These are phyloP conservation scores for Pseudococcus longispinus DNA, from an alignment of 2,888 invertebrate species.

Conservation along the genomic window DNA sequence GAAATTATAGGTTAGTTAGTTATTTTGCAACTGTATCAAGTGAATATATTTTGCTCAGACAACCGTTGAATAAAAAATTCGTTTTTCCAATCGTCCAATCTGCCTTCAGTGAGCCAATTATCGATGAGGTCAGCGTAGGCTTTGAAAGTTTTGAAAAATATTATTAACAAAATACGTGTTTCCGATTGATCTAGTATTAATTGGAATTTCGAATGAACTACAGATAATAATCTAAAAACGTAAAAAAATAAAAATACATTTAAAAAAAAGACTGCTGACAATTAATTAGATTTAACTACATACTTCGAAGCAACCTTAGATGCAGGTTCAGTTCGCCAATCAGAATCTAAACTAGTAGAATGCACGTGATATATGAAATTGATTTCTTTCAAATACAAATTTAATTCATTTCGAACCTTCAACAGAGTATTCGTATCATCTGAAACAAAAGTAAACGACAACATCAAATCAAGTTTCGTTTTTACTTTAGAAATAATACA, in stretches of 20 bases:
- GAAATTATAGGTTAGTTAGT: not conserved
- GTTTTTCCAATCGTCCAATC: slow-evolving; percentile 38
- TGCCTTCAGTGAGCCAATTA: slow-evolving; percentile 11
- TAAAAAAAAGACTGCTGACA: not conserved
- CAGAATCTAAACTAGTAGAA: not conserved
- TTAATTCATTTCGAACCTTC: not conserved
- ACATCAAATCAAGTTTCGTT: not conserved
- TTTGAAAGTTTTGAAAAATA: slow-evolving; percentile 47
- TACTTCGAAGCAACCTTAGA: not conserved
- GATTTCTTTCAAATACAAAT: not conserved
- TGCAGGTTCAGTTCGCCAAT: not conserved
- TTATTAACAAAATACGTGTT: slow-evolving; percentile 8
- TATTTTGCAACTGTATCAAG: not conserved
- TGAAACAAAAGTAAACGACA: not conserved
- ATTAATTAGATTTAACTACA: not conserved
- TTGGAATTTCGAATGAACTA: not conserved
- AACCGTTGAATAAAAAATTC: slow-evolving; percentile 34
- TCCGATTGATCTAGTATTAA: not conserved
- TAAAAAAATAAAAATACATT: not conserved
- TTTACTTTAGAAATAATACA: too few species aligned
- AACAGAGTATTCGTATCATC: slow-evolving; percentile 9
- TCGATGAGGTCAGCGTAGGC: slow-evolving; percentile 33
- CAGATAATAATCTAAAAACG: not conserved
- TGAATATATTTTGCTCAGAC: not conserved
- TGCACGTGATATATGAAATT: slow-evolving; percentile 22